Evolutionary conservation across 2,797 vertebrate genomes (phyloP), one percentile per base, ranked within the genome.

Genomic region (Sebastes glaucus): DNA sequence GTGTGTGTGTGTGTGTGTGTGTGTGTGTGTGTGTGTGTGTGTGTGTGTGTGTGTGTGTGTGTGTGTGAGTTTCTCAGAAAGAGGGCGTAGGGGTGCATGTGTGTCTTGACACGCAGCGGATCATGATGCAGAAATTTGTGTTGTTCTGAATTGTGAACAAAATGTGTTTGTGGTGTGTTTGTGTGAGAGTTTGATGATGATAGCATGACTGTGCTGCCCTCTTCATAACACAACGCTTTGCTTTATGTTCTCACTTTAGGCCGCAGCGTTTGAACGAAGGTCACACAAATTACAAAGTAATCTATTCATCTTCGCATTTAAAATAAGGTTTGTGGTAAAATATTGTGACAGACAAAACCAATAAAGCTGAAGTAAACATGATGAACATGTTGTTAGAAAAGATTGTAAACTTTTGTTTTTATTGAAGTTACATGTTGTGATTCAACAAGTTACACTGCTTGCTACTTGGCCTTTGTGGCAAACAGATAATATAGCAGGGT

Each of bases 71-170:
- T 80, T 86, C n/a, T 84, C 62, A 75, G 65, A 69, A 55, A 68
- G 74, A 86, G 81, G 64, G 27, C 61, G 65, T 16, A 65, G 32
- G 67, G 71, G 49, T 56, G 63, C 42, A 62, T 42, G 61, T 70
- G 76, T 77, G 81, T 81, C 46, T 80, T 77, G 57, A 64, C 69
- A 86, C 18, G 32, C 56, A 59, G 20, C 22, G n/a, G 68, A 85
- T 84, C 86, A 76, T 38, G 67, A 78, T 68, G 65, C 55, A 66
- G 52, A 83, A 53, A n/a, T 78, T 23, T 77, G 73, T 77, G 75
- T 59, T 63, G 9, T 70, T 62, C 60, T 35, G 46, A 81, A 82
- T 67, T 77, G 77, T 42, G 66, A 81, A 71, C 0, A 71, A 74
- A 82, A 81, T 55, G 71, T 80, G 61, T 75, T 32, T 75, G 25